A percentile compares a stretch with the other conserved stretches of the same genome.
These are phyloP conservation scores for Thunnus albacares DNA, from an alignment of 2,797 vertebrate species.

Conservation along the genomic window DNA sequence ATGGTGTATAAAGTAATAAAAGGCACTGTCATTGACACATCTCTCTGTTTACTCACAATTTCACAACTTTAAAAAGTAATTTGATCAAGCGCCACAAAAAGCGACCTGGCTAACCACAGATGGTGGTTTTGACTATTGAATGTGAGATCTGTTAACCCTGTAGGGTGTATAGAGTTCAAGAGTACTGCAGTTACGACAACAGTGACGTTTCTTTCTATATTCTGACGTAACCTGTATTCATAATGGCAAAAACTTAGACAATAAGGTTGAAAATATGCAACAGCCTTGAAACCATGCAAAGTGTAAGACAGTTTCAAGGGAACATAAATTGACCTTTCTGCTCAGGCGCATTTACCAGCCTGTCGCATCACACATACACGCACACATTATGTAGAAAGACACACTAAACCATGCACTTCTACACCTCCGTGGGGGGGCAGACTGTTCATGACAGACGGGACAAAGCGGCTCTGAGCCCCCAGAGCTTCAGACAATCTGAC, in stretches of 20 bases:
- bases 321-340: background rate
- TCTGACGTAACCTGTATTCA: background rate
- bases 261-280: background rate
- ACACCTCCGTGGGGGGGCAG: constrained; percentile 47
- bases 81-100: background rate
- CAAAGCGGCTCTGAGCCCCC: constrained; percentile 57
- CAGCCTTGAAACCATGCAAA: background rate
- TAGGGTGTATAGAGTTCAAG: no score
- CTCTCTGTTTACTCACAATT: background rate
- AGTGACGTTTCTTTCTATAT: background rate
- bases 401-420: constrained; percentile 14
- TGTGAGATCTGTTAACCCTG: background rate
- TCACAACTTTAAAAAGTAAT: background rate
- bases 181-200: background rate
- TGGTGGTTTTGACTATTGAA: background rate
- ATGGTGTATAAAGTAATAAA: background rate
- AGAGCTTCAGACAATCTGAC: constrained; percentile 49
- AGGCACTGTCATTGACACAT: background rate
- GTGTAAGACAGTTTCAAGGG: background rate
- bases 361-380: background rate
- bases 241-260: background rate
- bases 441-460: constrained; percentile 48
- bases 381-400: constrained; percentile 27
- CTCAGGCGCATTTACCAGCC: constrained; percentile 6
- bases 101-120: background rate